Evolutionary conservation across 2,113 vertebrate genomes (phyloP).

Genomic region (Pipra filicauda): DNA sequence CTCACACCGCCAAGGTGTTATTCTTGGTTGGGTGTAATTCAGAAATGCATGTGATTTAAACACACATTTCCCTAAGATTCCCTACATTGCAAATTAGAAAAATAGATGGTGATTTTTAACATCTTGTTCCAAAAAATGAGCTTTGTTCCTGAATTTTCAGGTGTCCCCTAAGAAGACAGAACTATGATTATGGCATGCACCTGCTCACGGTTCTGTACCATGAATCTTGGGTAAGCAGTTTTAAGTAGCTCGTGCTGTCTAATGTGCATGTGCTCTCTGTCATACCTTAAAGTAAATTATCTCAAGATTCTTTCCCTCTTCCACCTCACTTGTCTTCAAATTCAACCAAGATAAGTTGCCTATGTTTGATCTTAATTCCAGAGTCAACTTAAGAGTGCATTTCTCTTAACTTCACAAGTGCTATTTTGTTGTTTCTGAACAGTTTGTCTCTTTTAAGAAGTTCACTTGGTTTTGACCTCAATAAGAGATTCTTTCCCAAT

Average conservation of each 20-base stretch:
- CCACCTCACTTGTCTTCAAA: background rate
- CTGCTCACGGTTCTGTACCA: conserved; percentile 96
- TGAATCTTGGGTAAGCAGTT: conserved; percentile 92
- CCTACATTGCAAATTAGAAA: background rate
- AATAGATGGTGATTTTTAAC: background rate
- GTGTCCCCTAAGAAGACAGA: conserved; percentile 91
- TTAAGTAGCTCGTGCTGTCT: background rate
- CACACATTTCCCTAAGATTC: background rate
- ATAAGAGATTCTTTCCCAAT: background rate
- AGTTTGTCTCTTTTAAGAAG: background rate
- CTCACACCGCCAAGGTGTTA: background rate
- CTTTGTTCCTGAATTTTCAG: conserved; percentile 67
- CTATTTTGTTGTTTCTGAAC: background rate
- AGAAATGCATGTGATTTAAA: background rate
- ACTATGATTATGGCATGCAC: conserved; percentile 90
- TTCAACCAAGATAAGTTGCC: background rate
- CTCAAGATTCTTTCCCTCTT: background rate
- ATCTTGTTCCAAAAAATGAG: background rate
- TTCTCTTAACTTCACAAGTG: background rate
- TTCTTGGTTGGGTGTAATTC: background rate
- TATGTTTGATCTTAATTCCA: background rate
- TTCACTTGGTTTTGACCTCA: background rate
- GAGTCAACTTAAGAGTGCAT: background rate
- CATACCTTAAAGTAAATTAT: background rate
- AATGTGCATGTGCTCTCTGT: background rate